Evolutionary conservation across 2,797 vertebrate genomes (phyloP).

Genomic region (Knipowitschia caucasica): DNA sequence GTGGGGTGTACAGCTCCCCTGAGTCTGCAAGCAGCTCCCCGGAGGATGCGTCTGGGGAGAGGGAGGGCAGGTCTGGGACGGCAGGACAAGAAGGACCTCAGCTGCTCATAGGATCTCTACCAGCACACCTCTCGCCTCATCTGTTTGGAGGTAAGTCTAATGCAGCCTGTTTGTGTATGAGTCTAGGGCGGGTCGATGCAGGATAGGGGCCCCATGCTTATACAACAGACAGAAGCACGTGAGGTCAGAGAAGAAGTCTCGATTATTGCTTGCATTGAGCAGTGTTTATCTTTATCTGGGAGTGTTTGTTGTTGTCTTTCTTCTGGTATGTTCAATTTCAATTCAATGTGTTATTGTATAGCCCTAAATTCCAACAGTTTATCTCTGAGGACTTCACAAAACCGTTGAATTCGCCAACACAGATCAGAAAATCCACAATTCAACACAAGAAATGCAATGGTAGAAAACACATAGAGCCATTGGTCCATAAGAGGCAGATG

Average conservation of each 20-base stretch:
- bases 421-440: too few relatives aligned
- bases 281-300: too few relatives aligned
- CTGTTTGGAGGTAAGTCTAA: constrained; percentile 85
- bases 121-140: constrained; percentile 90
- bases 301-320: too few relatives aligned
- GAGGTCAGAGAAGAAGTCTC: background rate
- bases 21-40: constrained; percentile 89
- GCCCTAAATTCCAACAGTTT: too few relatives aligned
- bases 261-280: too few relatives aligned
- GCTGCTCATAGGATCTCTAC: constrained; percentile 87
- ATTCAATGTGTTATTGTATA: too few relatives aligned
- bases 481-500: too few relatives aligned
- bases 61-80: constrained; percentile 56
- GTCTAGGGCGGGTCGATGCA: background rate
- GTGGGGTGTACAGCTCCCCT: constrained; percentile 83
- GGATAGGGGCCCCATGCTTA: background rate
- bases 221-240: background rate
- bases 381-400: too few relatives aligned
- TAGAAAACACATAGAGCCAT: too few relatives aligned
- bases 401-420: too few relatives aligned
- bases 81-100: constrained; percentile 74
- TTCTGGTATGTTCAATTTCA: too few relatives aligned
- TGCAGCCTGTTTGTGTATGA: background rate
- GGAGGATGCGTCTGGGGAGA: constrained; percentile 73
- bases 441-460: too few relatives aligned